Percentiles rank a stretch among this genome's conserved stretches.
Evolutionary conservation across 2,888 invertebrate species (phyloP).

Genomic region (Eulithis prunata): DNA sequence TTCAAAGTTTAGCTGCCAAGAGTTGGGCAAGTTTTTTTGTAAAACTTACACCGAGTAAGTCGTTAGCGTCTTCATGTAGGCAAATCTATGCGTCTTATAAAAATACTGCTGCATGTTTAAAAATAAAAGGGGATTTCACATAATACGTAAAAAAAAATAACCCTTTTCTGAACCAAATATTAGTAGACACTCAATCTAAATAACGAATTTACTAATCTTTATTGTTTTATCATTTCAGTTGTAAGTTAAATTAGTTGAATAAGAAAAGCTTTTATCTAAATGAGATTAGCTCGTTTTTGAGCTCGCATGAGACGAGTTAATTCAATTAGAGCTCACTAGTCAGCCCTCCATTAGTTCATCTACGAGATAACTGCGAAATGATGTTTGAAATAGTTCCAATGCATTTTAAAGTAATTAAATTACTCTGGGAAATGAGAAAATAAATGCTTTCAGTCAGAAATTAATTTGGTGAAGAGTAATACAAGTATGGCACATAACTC

Average conservation of each 20-base stretch:
- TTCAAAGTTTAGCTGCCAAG: slow-evolving; percentile 45
- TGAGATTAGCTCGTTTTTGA: slow-evolving; percentile 39
- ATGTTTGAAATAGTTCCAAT: slow-evolving; percentile 4
- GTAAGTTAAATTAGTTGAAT: background rate
- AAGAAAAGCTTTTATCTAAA: slow-evolving; percentile 34
- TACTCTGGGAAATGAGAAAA: slow-evolving; percentile 5
- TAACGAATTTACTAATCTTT: no score
- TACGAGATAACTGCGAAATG: slow-evolving; percentile 11
- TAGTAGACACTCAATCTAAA: no score
- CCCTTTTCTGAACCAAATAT: no score
- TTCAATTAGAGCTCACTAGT: slow-evolving; percentile 32
- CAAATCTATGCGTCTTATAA: slow-evolving; percentile 32
- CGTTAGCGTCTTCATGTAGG: slow-evolving; percentile 47
- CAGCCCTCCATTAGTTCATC: slow-evolving; percentile 20
- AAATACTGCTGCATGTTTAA: background rate
- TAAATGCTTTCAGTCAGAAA: no score
- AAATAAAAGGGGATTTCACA: no score
- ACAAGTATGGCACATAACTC: background rate
- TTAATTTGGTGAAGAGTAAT: background rate
- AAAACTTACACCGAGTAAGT: slow-evolving; percentile 43
- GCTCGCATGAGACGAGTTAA: slow-evolving; percentile 30
- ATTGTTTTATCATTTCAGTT: no score
- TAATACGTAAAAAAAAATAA: no score
- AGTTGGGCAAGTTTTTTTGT: slow-evolving; percentile 47
- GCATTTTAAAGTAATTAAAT: slow-evolving; percentile 18